Evolutionary conservation across 2,113 vertebrate species (phyloP).

Genomic region (Eira barbara): DNA sequence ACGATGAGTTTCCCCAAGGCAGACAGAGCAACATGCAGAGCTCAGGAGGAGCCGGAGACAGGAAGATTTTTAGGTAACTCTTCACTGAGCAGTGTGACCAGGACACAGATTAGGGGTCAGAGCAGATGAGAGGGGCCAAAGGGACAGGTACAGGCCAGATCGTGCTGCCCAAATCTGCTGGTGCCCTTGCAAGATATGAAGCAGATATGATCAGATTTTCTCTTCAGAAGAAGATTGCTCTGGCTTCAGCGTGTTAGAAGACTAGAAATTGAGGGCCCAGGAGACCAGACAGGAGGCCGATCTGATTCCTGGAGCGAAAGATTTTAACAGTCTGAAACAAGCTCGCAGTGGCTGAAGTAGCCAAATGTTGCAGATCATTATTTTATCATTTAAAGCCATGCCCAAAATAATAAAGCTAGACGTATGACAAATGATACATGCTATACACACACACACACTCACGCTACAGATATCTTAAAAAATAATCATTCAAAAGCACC

Average conservation of each 20-base stretch:
- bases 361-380: not conserved
- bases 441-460: not conserved
- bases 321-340: not conserved
- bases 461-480: not conserved
- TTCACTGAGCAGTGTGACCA: no score
- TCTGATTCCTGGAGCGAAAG: not conserved
- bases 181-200: not conserved
- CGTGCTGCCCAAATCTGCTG: no score
- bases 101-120: not conserved
- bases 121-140: accelerated
- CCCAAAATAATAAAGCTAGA: not conserved
- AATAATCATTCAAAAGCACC: not conserved
- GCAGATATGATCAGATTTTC: not conserved
- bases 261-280: not conserved
- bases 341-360: not conserved
- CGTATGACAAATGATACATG: not conserved
- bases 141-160: no score
- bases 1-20: not conserved
- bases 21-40: not conserved
- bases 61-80: not conserved
- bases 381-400: not conserved
- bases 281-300: not conserved
- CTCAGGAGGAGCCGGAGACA: not conserved
- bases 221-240: not conserved
- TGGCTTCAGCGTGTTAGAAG: not conserved